These are phyloP conservation scores for Timema cristinae DNA, from an alignment of 2,888 invertebrate species.

Conservation along the genomic window DNA sequence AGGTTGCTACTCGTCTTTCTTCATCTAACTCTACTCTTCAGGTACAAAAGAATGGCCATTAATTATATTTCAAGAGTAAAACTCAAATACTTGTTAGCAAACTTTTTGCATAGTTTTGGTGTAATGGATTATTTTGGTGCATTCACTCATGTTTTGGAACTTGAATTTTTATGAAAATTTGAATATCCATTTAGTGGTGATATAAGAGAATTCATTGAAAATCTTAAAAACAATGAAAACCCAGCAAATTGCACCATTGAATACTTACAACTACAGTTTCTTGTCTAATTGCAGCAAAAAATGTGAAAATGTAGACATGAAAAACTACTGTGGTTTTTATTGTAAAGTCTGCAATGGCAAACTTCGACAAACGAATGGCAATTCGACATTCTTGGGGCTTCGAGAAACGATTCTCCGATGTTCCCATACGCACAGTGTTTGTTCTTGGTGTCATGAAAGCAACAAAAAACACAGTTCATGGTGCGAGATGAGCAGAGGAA, in stretches of 20 bases:
- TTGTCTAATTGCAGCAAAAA: constrained; percentile 53
- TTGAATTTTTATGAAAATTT: constrained; percentile 67
- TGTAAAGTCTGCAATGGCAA: constrained; percentile 71
- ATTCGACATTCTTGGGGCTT: constrained; percentile 83
- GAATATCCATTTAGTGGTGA: constrained; percentile 74
- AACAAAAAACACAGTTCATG: constrained; percentile 49
- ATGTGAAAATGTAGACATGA: constrained; percentile 45
- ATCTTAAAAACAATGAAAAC: constrained; percentile 55
- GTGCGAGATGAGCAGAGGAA: constrained; percentile 62
- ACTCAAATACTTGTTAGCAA: constrained; percentile 44
- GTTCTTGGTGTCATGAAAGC: constrained; percentile 59
- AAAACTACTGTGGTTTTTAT: constrained; percentile 64
- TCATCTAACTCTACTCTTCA: background rate
- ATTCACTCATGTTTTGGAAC: constrained; percentile 67
- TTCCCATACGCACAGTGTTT: constrained; percentile 71
- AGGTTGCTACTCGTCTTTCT: background rate
- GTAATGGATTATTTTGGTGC: constrained; percentile 61
- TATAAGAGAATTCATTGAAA: constrained; percentile 56
- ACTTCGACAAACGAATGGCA: constrained; percentile 64
- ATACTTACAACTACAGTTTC: constrained; percentile 63
- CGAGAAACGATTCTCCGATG: constrained; percentile 72
- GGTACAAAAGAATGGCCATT: background rate
- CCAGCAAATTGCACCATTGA: constrained; percentile 63
- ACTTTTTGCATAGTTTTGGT: constrained; percentile 46
- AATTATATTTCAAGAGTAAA: constrained; percentile 33